phyloP scores from a whole-genome alignment of 1,140 invertebrate species.

The Zaprionus ornatus region DNA sequence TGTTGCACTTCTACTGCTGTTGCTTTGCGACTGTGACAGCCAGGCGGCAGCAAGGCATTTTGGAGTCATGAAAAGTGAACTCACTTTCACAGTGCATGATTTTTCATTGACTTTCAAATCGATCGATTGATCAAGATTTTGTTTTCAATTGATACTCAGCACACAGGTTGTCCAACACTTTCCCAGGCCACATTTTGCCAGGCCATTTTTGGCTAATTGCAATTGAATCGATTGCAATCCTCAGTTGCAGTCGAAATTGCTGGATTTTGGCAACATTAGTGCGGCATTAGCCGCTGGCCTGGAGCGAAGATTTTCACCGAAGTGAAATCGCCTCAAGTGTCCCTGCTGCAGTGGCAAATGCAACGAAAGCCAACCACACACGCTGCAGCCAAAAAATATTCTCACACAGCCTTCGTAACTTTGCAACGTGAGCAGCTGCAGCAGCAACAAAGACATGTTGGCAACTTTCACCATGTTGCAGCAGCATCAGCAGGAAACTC shows the following conservation, averaged over 20 bases:
- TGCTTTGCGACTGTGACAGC: constrained; percentile 20
- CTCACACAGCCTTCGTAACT: constrained; percentile 57
- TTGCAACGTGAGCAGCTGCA: constrained; percentile 17
- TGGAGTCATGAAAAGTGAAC: constrained; percentile 68
- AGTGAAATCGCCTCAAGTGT: constrained; percentile 66
- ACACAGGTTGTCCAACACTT: constrained; percentile 64
- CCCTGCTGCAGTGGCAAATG: constrained; percentile 50
- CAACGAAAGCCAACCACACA: constrained; percentile 69
- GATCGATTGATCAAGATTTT: constrained; percentile 67
- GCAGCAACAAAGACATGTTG: constrained; percentile 6
- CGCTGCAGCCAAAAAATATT: constrained; percentile 52
- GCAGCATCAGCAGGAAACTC: constrained; percentile 15
- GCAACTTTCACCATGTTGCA: constrained; percentile 59
- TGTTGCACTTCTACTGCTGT: background rate
- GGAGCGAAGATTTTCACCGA: constrained; percentile 23
- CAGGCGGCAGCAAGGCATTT: constrained; percentile 36
- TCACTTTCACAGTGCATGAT: constrained; percentile 67
- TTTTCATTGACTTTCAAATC: constrained; percentile 75
- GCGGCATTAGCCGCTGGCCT: constrained; percentile 7
- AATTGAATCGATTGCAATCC: constrained; percentile 10
- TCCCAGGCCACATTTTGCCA: constrained; percentile 55
- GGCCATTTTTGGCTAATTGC: constrained; percentile 69
- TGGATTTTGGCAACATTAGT: constrained; percentile 32
- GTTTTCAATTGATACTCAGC: constrained; percentile 39
- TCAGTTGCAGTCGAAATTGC: constrained; percentile 14